Percentiles rank a stretch among this genome's conserved stretches.
Conservation (phyloP, 1,140 invertebrate species). For the Aphidius ervi region DNA sequence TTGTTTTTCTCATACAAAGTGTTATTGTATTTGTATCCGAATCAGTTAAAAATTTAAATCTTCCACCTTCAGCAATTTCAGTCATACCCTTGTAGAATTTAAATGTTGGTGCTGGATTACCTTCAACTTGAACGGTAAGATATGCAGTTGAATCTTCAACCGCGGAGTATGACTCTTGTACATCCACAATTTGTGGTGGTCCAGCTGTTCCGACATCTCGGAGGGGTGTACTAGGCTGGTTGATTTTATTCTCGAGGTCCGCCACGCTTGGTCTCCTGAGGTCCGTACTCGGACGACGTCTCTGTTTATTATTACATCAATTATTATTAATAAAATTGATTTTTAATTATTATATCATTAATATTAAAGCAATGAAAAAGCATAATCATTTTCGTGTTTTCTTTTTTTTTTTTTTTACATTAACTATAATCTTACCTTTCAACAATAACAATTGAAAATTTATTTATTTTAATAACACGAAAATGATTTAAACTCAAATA, state of each 20-base stretch:
- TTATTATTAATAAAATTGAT: background rate
- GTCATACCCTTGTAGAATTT: constrained; percentile 89
- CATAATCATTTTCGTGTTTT: constrained; percentile 12
- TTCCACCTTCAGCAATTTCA: constrained; percentile 87
- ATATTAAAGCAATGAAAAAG: constrained; percentile 1
- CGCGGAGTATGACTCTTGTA: constrained; percentile 84
- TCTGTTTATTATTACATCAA: constrained; percentile 52
- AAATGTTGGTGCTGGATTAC: constrained; percentile 89
- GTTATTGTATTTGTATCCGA: constrained; percentile 85
- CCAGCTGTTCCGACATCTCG: constrained; percentile 71
- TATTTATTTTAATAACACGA: too few species aligned
- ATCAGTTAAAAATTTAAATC: constrained; percentile 89
- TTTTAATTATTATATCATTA: background rate
- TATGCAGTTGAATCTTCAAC: constrained; percentile 90
- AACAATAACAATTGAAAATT: too few species aligned
- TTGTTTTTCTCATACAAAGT: constrained; percentile 91
- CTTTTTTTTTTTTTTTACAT: constrained; percentile 11
- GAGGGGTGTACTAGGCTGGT: constrained; percentile 86
- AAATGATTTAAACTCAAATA: too few species aligned
- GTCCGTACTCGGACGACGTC: constrained; percentile 80
- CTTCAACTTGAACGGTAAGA: constrained; percentile 83
- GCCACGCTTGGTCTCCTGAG: constrained; percentile 79
- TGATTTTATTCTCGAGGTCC: constrained; percentile 83
- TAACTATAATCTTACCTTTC: background rate
- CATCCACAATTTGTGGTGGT: constrained; percentile 82